Base-by-base conservation (phyloP, 2,888 invertebrate species). In the Morpho helenor region DNA sequence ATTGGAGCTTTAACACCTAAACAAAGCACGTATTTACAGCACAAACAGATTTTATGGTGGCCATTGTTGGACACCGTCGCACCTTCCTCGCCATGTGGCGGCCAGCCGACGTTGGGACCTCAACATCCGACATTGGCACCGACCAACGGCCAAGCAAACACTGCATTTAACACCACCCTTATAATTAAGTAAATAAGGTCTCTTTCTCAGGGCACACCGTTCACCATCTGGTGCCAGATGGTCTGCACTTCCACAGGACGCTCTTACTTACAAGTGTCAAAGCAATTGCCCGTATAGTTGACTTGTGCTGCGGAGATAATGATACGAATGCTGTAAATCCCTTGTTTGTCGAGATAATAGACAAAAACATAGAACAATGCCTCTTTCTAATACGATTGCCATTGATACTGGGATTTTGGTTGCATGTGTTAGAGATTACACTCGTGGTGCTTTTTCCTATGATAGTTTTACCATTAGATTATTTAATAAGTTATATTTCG, bases 211-310 rank as follows among this genome's bases (percentile, higher is more conserved):
- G 23, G 10, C 6, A 2, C 31, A 31, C n/a, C 44, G 8, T 16
- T 41, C 44, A 57, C 49, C 66, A 67, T 63, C 63, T 58, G 70
- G 64, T 66, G 69, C 71, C 71, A 71, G 67, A 69, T 71, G 71
- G 70, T 71, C 69, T 69, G 61, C 64, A 49, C 58, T 49, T 47
- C 52, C 55, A 59, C 47, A 48, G 55, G 51, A 53, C 49, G 48
- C 54, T 48, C 48, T 54, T 41, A 48, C 41, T 47, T 54, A 42
- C 47, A 54, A 54, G 54, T 54, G 54, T 48, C 48, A 54, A 54
- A 45, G 54, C 48, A 54, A 54, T 54, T 48, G 48, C 48, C n/a
- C 9, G 47, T n/a, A 42, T 10, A 31, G 22, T 53, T 8, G 53
- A 45, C 53, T 49, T 53, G 52, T 49, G 57, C 49, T 44, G 44